These are phyloP conservation scores for Philereme transversata DNA, from an alignment of 2,888 invertebrate species.

Conservation along the genomic window DNA sequence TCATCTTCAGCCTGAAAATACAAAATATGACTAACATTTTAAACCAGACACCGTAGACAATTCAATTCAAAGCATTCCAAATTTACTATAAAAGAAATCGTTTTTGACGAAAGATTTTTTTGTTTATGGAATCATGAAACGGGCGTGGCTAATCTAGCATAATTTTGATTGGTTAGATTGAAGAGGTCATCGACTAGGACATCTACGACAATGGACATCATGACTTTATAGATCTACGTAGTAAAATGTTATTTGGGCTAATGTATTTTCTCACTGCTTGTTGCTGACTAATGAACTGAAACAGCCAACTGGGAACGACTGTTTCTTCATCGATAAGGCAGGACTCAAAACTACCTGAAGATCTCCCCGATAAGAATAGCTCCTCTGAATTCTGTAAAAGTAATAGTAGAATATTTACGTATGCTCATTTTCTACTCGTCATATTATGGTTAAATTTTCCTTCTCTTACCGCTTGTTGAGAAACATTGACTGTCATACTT, in stretches of 20 bases:
- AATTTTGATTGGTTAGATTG: too few relatives aligned
- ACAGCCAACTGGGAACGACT: slow-evolving; percentile 73
- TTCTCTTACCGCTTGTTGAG: slow-evolving; percentile 61
- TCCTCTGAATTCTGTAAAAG: slow-evolving; percentile 67
- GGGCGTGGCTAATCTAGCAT: too few relatives aligned
- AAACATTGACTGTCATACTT: slow-evolving; percentile 51
- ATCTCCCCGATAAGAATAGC: slow-evolving; percentile 65
- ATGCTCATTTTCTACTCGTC: neutral
- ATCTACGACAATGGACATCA: too few relatives aligned
- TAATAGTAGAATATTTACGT: too few relatives aligned
- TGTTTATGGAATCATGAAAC: too few relatives aligned
- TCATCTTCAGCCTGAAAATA: slow-evolving; percentile 42
- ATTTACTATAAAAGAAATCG: too few relatives aligned
- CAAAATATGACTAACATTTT: neutral
- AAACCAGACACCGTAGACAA: too few relatives aligned
- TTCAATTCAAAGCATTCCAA: too few relatives aligned
- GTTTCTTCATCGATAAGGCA: slow-evolving; percentile 66
- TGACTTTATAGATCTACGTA: too few relatives aligned
- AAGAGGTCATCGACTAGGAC: too few relatives aligned
- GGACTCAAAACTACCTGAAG: slow-evolving; percentile 66
- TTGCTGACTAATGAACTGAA: slow-evolving; percentile 66
- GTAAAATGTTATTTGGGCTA: too few relatives aligned
- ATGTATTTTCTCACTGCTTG: slow-evolving; percentile 53
- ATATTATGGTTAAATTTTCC: neutral
- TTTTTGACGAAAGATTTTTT: too few relatives aligned